A percentile compares a stretch with the other conserved stretches of the same genome.
Conservation (phyloP, 2,797 vertebrate species). For the Acrocephalus scirpaceus region DNA sequence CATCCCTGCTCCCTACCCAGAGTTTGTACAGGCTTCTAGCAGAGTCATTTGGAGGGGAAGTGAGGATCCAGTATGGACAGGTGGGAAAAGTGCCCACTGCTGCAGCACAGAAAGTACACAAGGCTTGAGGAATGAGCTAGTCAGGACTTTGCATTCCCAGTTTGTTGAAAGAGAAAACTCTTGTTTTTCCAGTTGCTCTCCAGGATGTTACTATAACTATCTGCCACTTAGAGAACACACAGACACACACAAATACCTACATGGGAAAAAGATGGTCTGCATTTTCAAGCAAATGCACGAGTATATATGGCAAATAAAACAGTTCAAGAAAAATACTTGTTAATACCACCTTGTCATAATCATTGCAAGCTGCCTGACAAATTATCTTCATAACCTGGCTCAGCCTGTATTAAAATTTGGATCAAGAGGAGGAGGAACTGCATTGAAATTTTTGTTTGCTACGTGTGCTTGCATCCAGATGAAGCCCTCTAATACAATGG, state of each 20-base stretch:
- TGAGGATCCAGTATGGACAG: neutral
- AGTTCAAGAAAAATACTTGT: neutral
- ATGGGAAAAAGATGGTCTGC: neutral
- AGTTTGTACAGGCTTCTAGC: neutral
- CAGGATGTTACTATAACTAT: accelerated
- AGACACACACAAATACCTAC: neutral
- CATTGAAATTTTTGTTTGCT: neutral
- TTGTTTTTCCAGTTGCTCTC: neutral
- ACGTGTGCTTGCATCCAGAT: neutral
- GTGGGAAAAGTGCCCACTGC: neutral
- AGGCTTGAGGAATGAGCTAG: neutral
- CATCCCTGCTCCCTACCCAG: neutral
- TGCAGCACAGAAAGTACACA: neutral
- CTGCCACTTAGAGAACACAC: neutral
- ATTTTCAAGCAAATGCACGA: neutral
- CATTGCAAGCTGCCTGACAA: slow-evolving; percentile 22
- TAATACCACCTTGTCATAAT: neutral
- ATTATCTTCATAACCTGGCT: neutral
- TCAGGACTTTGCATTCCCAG: neutral
- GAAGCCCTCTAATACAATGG: slow-evolving; percentile 64
- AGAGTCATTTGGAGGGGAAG: neutral
- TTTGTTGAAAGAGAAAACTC: neutral
- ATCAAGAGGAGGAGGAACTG: neutral
- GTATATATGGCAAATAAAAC: neutral
- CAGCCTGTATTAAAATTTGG: neutral